Evolutionary conservation across 2,888 invertebrate genomes (phyloP), one percentile per base, ranked within the genome.

Genomic region (Tetheella fluctuosa): DNA sequence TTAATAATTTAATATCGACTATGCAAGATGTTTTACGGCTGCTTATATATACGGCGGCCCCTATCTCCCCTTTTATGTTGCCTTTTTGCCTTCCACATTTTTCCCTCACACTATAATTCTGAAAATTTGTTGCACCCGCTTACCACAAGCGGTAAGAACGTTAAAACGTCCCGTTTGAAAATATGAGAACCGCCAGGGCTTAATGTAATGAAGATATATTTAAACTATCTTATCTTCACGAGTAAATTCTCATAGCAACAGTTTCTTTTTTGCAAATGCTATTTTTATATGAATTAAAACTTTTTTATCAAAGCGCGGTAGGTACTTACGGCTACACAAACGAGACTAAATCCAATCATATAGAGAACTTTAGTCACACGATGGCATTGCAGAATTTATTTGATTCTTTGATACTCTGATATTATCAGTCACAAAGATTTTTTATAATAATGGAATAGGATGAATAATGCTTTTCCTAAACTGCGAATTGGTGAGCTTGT

Each of bases 121-220:
- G 74, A 80, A 85, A 87, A 88, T 85, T 85, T 85, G 81, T 86
- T 83, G 85, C 85, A 82, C 74, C 81, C 85, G 85, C 83, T 87
- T 84, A 86, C 85, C 83, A 81, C 85, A 83, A 84, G 81, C 84
- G 81, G 81, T 83, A 81, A 83, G 80, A 83, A 76, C 86, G 84
- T 85, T 88, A 85, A 87, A 85, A 81, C 83, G 83, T 85, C 85
- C 79, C 75, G 80, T 79, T 83, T 81, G 76, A 82, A 88, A 88
- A 88, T 89, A 90, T 87, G 86, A 87, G 84, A 80, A 77, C 83
- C 76, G 77, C 76, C 73, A 71, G 72, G 84, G 80, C 83, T 86
- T 84, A 83, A 78, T 74, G 77, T 87, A 89, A 90, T 87, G 84
- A 89, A 88, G 87, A 90, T 89, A 89, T 89, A 90, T 87, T 84